A percentile compares a stretch with the other conserved stretches of the same genome.
Conservation (phyloP, 2,888 invertebrate genomes). For the Phaonia tiefii region DNA sequence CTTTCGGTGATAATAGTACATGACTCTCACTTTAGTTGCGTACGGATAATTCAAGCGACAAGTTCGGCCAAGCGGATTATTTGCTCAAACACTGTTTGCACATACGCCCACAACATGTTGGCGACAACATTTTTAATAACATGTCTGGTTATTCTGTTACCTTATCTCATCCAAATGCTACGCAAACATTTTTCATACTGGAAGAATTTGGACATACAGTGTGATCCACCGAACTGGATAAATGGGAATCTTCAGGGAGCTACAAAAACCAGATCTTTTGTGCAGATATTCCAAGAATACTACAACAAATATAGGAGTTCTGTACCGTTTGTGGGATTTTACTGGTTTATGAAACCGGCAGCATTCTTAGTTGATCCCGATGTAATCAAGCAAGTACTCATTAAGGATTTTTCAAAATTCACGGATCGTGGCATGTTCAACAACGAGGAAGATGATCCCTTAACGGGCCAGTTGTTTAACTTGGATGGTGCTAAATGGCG, state of each 20-base stretch:
- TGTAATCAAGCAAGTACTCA: constrained; percentile 72
- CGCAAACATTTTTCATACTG: constrained; percentile 53
- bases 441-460: constrained; percentile 78
- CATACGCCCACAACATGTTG: not conserved
- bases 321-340: constrained; percentile 73
- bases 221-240: constrained; percentile 45
- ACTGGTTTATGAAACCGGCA: constrained; percentile 72
- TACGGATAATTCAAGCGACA: no score
- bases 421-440: constrained; percentile 76
- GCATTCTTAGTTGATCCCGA: constrained; percentile 73
- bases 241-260: constrained; percentile 57
- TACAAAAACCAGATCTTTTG: constrained; percentile 68
- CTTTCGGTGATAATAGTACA: no score
- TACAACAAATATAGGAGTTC: constrained; percentile 65
- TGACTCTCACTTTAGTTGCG: no score
- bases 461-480: constrained; percentile 76
- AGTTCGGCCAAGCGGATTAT: no score
- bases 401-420: constrained; percentile 78
- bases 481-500: constrained; percentile 80
- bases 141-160: constrained; percentile 18
- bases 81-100: no score
- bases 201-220: constrained; percentile 54
- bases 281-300: constrained; percentile 60
- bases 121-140: constrained; percentile 16
- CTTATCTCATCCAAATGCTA: constrained; percentile 9